A percentile compares a stretch with the other conserved stretches of the same genome.
Conservation (phyloP, 2,113 vertebrate genomes). For the Prunella fulvescens region DNA sequence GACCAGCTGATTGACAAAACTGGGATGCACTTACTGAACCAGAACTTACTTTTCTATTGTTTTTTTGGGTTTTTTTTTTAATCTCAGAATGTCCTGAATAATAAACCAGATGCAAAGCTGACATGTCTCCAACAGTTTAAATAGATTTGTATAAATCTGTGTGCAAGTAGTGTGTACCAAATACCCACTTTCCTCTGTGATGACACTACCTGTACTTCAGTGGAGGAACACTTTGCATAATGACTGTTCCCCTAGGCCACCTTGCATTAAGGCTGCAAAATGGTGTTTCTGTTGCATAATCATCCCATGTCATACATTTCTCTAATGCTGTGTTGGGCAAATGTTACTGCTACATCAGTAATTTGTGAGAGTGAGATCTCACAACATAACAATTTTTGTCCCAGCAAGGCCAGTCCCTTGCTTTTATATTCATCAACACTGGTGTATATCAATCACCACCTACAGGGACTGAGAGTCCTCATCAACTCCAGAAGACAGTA, state of each 20-base stretch:
- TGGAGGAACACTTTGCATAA: not conserved
- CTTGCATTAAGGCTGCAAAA: not conserved
- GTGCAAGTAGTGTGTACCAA: not conserved
- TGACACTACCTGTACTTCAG: not conserved
- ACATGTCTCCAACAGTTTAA: not conserved
- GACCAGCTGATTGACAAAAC: not conserved
- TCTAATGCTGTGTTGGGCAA: not conserved
- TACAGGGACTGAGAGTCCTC: not conserved
- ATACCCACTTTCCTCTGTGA: not conserved
- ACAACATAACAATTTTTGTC: not conserved
- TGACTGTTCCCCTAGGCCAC: not conserved
- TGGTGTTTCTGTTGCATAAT: not conserved
- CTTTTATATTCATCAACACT: not conserved
- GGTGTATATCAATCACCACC: not conserved
- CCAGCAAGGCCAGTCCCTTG: not conserved
- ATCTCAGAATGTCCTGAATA: not conserved
- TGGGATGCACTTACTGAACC: not conserved
- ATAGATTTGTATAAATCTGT: not conserved
- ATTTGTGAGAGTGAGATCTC: not conserved
- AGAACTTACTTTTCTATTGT: not conserved
- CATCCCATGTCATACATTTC: not conserved
- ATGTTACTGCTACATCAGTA: not conserved
- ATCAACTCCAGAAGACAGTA: not conserved
- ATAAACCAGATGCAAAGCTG: not conserved
- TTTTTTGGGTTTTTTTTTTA: not conserved